Evolutionary conservation across 2,797 vertebrate genomes (phyloP), one percentile per base, ranked within the genome.

Genomic region (Podargus strigoides): DNA sequence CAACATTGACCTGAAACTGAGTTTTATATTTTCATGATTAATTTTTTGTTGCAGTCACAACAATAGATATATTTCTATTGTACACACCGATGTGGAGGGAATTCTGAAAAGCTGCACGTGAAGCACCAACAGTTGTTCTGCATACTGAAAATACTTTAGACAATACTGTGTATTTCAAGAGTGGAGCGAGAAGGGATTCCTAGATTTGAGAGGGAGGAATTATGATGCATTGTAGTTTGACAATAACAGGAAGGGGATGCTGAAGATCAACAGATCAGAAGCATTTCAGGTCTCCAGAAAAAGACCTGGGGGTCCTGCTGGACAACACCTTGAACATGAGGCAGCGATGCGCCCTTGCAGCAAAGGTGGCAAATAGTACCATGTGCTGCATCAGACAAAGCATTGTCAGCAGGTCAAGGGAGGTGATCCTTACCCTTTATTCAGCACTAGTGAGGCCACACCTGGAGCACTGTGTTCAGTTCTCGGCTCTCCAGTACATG

Each of bases 311-410:
- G 5, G 9, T 72, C n/a, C n/a, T 44, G 9, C 12, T 76, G 36
- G 41, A 17, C 36, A 44, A 7, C 14, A 67, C 27, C 7, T 23
- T 6, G 1, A 46, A 34, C 32, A 11, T 1, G 22, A 86, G 26
- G 3, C 14, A 12, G 28, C 1, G 0, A 39, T 34, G 26, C 36
- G 32, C 13, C 16, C 10, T 49, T 39, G 41, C 1, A 4, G 30
- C n/a, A 76, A 66, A 70, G 44, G 4, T 1, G 30, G 27, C 11
- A 42, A 60, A 70, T 28, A 3, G 8, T 70, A 18, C 4, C 41
- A 14, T 70, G 7, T n/a, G 36, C 24, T 70, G 18, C 46, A 34
- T 41, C 24, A 49, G 41, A 12, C 18, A 44, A 59, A 42, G 19
- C 5, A 23, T 39, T 49, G 41, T 4, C 58, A 80, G 27, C 6